These are phyloP conservation scores for Ctenodactylus gundi DNA, from an alignment of 2,113 vertebrate genomes.

Conservation along the genomic window DNA sequence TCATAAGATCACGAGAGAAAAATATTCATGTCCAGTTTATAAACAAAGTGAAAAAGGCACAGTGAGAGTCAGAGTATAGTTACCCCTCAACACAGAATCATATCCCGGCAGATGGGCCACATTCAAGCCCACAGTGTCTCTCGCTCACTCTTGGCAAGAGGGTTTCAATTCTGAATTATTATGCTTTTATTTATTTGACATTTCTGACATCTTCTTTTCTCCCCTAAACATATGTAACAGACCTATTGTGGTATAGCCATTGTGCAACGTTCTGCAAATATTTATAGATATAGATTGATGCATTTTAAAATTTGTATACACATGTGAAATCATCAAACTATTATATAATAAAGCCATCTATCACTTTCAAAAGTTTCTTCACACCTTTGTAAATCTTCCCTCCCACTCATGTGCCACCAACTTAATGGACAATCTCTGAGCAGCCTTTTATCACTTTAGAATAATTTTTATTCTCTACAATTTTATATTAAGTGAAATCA, in stretches of 20 bases:
- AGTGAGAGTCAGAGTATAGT: no score
- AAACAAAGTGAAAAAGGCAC: neutral
- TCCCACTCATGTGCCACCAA: neutral
- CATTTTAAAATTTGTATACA: neutral
- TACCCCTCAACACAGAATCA: no score
- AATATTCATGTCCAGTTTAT: neutral
- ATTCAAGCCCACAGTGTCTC: neutral
- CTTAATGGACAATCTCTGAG: neutral
- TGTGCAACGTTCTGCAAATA: no score
- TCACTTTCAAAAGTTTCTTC: neutral
- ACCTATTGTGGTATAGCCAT: no score
- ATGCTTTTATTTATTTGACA: neutral
- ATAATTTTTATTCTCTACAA: neutral
- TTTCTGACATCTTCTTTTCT: neutral
- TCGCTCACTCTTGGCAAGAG: neutral
- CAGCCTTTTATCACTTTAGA: neutral
- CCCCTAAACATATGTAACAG: neutral
- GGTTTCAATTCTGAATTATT: neutral
- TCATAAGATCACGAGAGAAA: neutral
- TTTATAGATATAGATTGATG: neutral
- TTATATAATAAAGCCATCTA: neutral
- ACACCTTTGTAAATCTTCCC: neutral
- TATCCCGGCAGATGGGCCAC: neutral
- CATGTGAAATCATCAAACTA: neutral
- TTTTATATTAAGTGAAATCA: neutral